Evolutionary conservation across 2,797 vertebrate genomes (phyloP), one percentile per base, ranked within the genome.

Genomic region (Neosalanx taihuensis): DNA sequence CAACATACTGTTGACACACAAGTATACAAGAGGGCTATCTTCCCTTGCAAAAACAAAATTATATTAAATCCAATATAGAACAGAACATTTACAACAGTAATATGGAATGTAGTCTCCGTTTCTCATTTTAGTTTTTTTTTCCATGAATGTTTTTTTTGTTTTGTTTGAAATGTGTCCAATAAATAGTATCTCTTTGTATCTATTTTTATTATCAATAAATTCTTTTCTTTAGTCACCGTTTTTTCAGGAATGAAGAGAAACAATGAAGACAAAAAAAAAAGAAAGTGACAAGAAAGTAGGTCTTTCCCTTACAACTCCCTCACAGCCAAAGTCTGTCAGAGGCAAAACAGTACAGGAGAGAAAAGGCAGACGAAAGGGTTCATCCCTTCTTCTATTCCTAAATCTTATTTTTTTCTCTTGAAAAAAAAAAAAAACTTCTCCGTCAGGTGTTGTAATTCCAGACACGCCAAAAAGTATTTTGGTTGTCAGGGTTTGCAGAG

Each of bases 1-100:
- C 85, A 92, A 92, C 90, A 92, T 90, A 92, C 86, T 84, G 80
- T 89, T 79, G 87, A 91, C 89, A 91, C 89, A 91, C 85, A 89
- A 76, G 81, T 87, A 87, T 81, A 87, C 81, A 90, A 87, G 84
- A 85, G 86, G 88, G 79, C 74, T 79, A 85, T 85, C 58, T 4
- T 76, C 89, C 90, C 89, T 84, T 82, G 85, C 86, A 85, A 88
- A 90, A 92, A 90, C 84, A 91, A 89, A 91, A 91, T 86, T 85
- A 84, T 90, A 87, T 81, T 85, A 86, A 84, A 72, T 85, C 26
- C 72, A 41, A 83, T 86, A 88, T 79, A 81, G 82, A 85, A 90
- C 89, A 86, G 74, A 91, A 88, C 82, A 85, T 85, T 85, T 79
- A 84, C 37, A 92, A 87, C 89, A 88, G 86, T 86, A 87, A 87